Base-by-base conservation (phyloP, 2,888 invertebrate genomes). In the Dasysyrphus albostriatus region DNA sequence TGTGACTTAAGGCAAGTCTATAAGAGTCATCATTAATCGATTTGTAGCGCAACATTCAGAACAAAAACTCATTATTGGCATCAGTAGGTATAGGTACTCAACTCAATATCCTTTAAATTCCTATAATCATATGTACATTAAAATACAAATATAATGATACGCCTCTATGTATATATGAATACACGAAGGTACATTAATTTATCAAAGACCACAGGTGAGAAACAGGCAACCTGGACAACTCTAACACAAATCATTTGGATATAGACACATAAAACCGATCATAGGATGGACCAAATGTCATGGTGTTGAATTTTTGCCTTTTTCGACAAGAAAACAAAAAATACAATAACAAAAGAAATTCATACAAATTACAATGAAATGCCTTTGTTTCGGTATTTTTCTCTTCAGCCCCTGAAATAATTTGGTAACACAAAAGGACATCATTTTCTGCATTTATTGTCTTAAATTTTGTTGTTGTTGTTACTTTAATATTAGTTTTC, bases 261-360 rank as follows among this genome's bases (percentile, higher is more conserved):
- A 70, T 3, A 7, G 24, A 24, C 44, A 24, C 44, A 34, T 39
- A 19, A 34, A 19, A 65, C 16, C 39, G 39, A 70, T 49, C 14
- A 56, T n/a, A n/a, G n/a, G n/a, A n/a, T 70, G 70, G 56, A 70
- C 70, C 70, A 70, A 70, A 70, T 70, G 70, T 70, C 70, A 70
- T 70, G 54, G 51, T 70, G 70, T 70, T 70, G 56, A 24, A 70
- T 67, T 37, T 56, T 70, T 39, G 56, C 70, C 54, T 56, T 70
- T 70, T 44, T 34, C 10, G 10, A 14, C 9, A 34, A 34, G 5
- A 16, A 34, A 16, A 58, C 16, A 34, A 37, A 34, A 56, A 9
- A 5, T 3, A 14, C n/a, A n/a, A n/a, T 24, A 24, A 5, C n/a
- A 56, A 70, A 70, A 56, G 39, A 70, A 70, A 56, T 24, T 70